Evolutionary conservation across 2,888 invertebrate genomes (phyloP), one percentile per base, ranked within the genome.

Genomic region (Griposia aprilina): DNA sequence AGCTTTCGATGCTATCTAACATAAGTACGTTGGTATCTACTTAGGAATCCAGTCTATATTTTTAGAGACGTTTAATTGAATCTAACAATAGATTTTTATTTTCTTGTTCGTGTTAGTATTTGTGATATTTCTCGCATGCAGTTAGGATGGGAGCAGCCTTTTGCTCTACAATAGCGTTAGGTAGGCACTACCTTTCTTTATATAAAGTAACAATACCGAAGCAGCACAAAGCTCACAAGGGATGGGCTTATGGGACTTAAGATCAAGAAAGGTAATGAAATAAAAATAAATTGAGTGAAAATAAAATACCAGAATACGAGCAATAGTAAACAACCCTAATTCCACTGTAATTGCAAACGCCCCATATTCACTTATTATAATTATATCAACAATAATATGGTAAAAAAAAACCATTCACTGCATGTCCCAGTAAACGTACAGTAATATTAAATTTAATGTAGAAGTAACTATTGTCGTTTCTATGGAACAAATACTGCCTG

Each of bases 401-500:
- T 55, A 68, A 36, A 67, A 36, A 67, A 41, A 67, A 70, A 55
- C 8, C 10, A 74, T 71, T 50, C 45, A 59, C 30, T 70, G 69
- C 60, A 57, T 60, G 8, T 55, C 52, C 45, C 36, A 62, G 81
- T 76, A 59, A 84, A 30, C 15, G 30, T 72, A 13, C 71, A 81
- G 63, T 71, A 71, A 74, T n/a, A 30, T 52, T 75, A 71, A 71
- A 26, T 48, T 57, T 59, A 55, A 59, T 57, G 4, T 52, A 82
- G n/a, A 20, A 52, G 15, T 72, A 60, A 63, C 4, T 62, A 52
- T 69, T 62, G 5, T 20, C 55, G n/a, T 76, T 52, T 68, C 13
- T 62, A 63, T 26, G 30, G 70, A 84, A 74, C n/a, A 59, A 69
- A 48, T 30, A 78, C 74, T 83, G 79, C 75, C 87, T 26, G 50